Conservation (phyloP, 2,888 invertebrate genomes). For the Abrostola tripartita region DNA sequence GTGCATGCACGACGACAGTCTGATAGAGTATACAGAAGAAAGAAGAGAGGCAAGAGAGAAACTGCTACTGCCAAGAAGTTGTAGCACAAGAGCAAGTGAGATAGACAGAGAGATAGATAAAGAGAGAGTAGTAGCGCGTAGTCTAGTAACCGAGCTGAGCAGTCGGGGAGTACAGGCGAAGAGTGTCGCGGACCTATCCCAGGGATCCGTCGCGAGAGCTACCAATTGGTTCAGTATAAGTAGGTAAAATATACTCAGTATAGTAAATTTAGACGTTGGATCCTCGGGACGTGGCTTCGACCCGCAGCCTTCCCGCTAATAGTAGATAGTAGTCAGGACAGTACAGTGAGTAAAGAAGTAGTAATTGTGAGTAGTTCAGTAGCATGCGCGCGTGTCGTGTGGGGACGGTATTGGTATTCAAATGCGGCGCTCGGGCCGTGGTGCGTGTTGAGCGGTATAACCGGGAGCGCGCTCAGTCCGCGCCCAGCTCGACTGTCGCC, state of each 20-base stretch:
- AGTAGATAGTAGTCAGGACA: constrained; percentile 82
- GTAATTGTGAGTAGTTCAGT: constrained; percentile 85
- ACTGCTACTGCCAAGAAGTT: constrained; percentile 85
- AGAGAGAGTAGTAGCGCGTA: constrained; percentile 84
- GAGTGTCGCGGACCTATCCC: constrained; percentile 78
- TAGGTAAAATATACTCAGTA: constrained; percentile 6
- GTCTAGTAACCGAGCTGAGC: constrained; percentile 85
- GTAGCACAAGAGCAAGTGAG: constrained; percentile 85
- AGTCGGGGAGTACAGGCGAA: constrained; percentile 81
- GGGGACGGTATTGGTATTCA: constrained; percentile 91
- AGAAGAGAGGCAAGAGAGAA: constrained; percentile 84
- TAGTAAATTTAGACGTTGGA: constrained; percentile 71
- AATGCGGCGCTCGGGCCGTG: constrained; percentile 89
- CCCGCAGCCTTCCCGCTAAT: constrained; percentile 83
- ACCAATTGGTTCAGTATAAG: constrained; percentile 62
- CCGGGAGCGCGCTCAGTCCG: constrained; percentile 52
- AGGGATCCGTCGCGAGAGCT: constrained; percentile 72
- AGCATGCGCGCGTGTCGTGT: constrained; percentile 88
- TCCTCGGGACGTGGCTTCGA: constrained; percentile 82
- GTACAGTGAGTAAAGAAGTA: constrained; percentile 86
- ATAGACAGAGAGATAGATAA: constrained; percentile 85
- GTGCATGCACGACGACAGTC: constrained; percentile 87
- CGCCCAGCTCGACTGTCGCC: constrained; percentile 17
- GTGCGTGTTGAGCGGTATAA: constrained; percentile 76
- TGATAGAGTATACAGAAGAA: constrained; percentile 86